Conservation (phyloP, 2,888 invertebrate species). For the Lissonota sp. region DNA sequence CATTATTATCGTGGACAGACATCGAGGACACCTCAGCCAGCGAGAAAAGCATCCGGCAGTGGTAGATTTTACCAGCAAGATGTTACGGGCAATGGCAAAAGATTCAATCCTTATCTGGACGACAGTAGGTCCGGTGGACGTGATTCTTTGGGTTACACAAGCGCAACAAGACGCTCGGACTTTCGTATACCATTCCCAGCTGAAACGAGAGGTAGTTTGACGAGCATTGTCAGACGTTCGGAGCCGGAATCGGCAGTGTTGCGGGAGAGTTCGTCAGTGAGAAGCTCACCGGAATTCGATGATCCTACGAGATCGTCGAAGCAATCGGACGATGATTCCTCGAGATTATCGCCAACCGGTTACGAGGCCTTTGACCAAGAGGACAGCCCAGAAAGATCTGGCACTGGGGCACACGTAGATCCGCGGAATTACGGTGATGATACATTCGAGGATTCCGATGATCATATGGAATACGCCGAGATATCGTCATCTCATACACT, state of each 20-base stretch:
- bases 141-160: conserved; percentile 25
- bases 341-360: conserved; percentile 65
- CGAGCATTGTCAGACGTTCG: conserved; percentile 47
- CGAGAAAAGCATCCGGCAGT: conserved; percentile 63
- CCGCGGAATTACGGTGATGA: conserved; percentile 53
- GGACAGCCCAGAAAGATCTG: conserved; percentile 65
- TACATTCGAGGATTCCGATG: conserved; percentile 59
- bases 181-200: conserved; percentile 57
- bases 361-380: conserved; percentile 70
- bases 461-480: conserved; percentile 53
- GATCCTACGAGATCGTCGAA: conserved; percentile 65
- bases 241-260: conserved; percentile 42
- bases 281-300: conserved; percentile 64
- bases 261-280: conserved; percentile 48
- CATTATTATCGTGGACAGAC: conserved; percentile 62
- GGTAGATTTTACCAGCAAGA: conserved; percentile 60
- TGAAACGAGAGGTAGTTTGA: conserved; percentile 39
- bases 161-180: conserved; percentile 41
- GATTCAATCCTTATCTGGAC: conserved; percentile 32
- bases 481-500: conserved; percentile 56
- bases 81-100: conserved; percentile 24
- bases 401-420: conserved; percentile 18
- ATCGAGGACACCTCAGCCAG: conserved; percentile 77
- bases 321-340: conserved; percentile 68
- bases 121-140: conserved; percentile 27